Percentiles rank a stretch among this genome's conserved stretches.
phyloP scores from a whole-genome alignment of 2,888 invertebrate genomes.

The Pherbina coryleti region DNA sequence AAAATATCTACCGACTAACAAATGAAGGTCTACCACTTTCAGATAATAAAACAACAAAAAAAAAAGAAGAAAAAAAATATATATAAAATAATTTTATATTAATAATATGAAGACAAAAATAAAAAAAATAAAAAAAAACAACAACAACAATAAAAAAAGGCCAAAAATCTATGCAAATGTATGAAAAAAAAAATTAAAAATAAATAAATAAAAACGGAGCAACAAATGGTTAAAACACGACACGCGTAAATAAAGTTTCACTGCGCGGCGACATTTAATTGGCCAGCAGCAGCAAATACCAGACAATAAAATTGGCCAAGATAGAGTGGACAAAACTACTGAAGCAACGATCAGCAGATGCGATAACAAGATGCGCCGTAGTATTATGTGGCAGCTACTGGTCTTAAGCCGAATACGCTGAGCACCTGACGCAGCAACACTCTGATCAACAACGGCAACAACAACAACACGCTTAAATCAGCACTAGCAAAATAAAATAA shows the following conservation, averaged over 20 bases:
- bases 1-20: background rate
- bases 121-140: background rate
- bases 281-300: constrained; percentile 4
- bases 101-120: constrained; percentile 4
- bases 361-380: constrained; percentile 56
- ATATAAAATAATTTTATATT: background rate
- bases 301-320: constrained; percentile 15
- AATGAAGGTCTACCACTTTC: constrained; percentile 17
- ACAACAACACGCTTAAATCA: constrained; percentile 10
- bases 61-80: background rate
- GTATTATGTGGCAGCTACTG: constrained; percentile 63
- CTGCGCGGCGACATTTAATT: constrained; percentile 1
- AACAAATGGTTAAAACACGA: background rate
- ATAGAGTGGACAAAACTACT: constrained; percentile 11
- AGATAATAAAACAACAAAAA: constrained; percentile 11
- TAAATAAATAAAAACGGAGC: background rate
- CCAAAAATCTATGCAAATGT: background rate
- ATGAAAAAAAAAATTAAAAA: background rate
- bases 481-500: background rate
- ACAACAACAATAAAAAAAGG: background rate
- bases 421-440: background rate
- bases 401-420: constrained; percentile 54
- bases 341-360: constrained; percentile 50
- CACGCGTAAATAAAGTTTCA: constrained; percentile 22
- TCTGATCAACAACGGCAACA: background rate